A percentile compares a stretch with the other conserved stretches of the same genome.
Conservation (phyloP, 2,888 invertebrate genomes). For the Harpalus rubripes region DNA sequence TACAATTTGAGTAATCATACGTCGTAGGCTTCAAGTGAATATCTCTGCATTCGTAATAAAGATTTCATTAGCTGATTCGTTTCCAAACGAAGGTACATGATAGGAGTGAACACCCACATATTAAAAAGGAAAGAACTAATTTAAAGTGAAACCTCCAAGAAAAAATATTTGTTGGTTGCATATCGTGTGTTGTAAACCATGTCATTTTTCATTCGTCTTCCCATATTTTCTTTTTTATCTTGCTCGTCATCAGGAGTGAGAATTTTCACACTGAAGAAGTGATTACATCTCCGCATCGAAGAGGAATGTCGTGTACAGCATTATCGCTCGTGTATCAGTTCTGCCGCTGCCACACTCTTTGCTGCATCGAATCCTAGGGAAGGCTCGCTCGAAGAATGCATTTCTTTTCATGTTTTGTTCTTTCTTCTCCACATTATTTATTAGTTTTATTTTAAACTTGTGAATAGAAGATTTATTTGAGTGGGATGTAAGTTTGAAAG, state of each 20-base stretch:
- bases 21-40: no score
- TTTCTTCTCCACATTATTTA: constrained; percentile 22
- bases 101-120: no score
- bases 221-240: background rate
- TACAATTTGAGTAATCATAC: no score
- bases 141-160: no score
- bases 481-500: constrained; percentile 46
- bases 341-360: background rate
- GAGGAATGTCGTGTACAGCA: constrained; percentile 20
- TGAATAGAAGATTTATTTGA: constrained; percentile 46
- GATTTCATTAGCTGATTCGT: no score
- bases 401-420: constrained; percentile 37
- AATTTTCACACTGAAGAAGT: background rate
- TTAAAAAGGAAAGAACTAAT: no score
- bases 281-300: constrained; percentile 26
- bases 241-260: background rate
- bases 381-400: constrained; percentile 16
- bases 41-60: no score
- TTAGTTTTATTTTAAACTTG: constrained; percentile 44
- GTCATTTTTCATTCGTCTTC: background rate
- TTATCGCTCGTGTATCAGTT: constrained; percentile 14
- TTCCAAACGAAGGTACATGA: no score
- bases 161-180: no score
- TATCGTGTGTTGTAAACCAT: background rate
- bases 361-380: constrained; percentile 15